Base-by-base conservation (phyloP, 2,888 invertebrate genomes). In the Nephrotoma guestfalica region DNA sequence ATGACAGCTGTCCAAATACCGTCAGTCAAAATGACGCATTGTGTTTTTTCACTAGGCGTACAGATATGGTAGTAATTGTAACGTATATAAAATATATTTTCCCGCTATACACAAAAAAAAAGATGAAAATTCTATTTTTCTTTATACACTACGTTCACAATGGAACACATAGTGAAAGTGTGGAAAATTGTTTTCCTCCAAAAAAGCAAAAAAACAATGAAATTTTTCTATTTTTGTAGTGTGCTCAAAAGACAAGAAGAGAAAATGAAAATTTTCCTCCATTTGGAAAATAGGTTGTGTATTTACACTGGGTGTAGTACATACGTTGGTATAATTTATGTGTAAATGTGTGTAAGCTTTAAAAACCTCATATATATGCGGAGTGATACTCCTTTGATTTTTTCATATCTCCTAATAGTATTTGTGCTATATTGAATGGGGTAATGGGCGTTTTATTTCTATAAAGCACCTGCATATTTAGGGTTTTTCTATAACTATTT, bases 11-110 rank as follows among this genome's bases (percentile, higher is more conserved):
- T 91, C 91, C 89, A 90, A 89, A 89, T 90, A 91, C 91, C 91
- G 91, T 91, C 91, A 91, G 91, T 91, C 91, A 91, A 91, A 91
- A 90, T 91, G 91, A 91, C 91, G 91, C 91, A 91, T 91, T 91
- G 91, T 91, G 90, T 91, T 91, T 91, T 90, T 89, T 90, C 90
- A 91, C 89, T 91, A 91, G 91, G 91, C 89, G 89, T 90, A 88
- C 91, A 91, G 90, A 89, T 90, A 89, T 89, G 88, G 88, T 88
- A 89, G 89, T 88, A 89, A 88, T 30, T 30, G 30, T 30, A 15
- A 47, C 30, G 30, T 45, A 30, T 30, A 30, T 9, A 30, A 43
- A 43, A 71, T 9, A 71, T 4, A 30, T 71, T 71, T 71, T 71
- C 71, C 30, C 71, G 71, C 71, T 30, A 51, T 30, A 30, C 3